Base-by-base conservation (phyloP, 2,113 vertebrate species). In the Ictalurus furcatus region DNA sequence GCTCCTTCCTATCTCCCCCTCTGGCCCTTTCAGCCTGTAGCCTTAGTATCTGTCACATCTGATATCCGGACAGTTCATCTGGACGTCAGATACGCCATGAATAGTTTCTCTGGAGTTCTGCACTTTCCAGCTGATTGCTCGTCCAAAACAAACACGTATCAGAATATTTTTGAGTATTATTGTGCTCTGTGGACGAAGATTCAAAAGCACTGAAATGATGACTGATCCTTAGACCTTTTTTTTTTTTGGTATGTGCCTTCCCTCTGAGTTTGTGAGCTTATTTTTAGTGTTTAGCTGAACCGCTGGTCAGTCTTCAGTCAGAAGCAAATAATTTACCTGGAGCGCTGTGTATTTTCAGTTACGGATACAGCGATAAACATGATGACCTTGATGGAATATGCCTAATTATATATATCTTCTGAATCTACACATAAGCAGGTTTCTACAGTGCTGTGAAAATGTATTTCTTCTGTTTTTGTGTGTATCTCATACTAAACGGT, bases 21-120 rank as follows among this genome's bases (percentile, higher is more conserved):
- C 52, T 84, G 79, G 85, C 85, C 81, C 58, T 63, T 63, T 30
- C 89, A 84, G 85, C 90, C 86, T 85, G 76, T 69, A 84, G 76
- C 30, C 65, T 63, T 78, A 71, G 48, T 85, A 71, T 76, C 82
- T 40, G 73, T 73, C 84, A 84, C 67, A 67, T 89, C 74, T 87
- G 89, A 87, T 86, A 88, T 90, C 87, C 48, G 86, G 86, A 85
- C 58, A 79, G 65, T 86, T 73, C 19, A 44, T 86, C 85, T 52
- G 74, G 44, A 48, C 54, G 25, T 86, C 78, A 56, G 34, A 73
- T 44, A n/a, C 34, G 25, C 65, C 48, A 34, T 80, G 58, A 37
- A 54, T 85, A 54, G 37, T 85, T 80, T 56, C 30, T 65, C 88
- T 6, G 1, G 59, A 80, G 48, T 63, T 63, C 23, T 61, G 54